Evolutionary conservation across 2,888 invertebrate genomes (phyloP).

Genomic region (Meiosimyza decipiens): DNA sequence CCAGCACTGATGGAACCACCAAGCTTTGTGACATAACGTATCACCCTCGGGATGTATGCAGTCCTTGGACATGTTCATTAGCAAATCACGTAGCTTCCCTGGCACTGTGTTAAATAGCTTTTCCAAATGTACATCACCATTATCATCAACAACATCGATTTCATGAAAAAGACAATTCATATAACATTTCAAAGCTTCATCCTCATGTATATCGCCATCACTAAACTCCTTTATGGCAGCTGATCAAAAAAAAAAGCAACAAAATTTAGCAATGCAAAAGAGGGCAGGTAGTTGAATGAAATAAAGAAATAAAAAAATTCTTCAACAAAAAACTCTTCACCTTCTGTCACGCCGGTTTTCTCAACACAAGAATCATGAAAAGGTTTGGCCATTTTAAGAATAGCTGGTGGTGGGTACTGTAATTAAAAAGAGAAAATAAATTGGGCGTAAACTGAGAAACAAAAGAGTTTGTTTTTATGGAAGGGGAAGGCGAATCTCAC

Average conservation of each 20-base stretch:
- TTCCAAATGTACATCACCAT: slow-evolving; percentile 66
- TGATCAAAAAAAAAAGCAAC: slow-evolving; percentile 36
- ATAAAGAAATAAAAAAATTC: slow-evolving; percentile 3
- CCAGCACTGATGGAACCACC: slow-evolving; percentile 66
- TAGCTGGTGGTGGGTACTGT: slow-evolving; percentile 63
- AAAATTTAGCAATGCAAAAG: slow-evolving; percentile 25
- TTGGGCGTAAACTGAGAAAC: slow-evolving; percentile 35
- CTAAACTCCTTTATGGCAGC: slow-evolving; percentile 66
- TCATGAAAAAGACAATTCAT: slow-evolving; percentile 66
- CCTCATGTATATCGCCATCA: slow-evolving; percentile 65
- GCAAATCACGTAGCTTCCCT: slow-evolving; percentile 55
- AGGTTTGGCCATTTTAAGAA: slow-evolving; percentile 59
- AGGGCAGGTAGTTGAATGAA: neutral
- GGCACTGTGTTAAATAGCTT: slow-evolving; percentile 57
- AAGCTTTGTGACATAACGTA: slow-evolving; percentile 63
- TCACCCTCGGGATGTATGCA: slow-evolving; percentile 64
- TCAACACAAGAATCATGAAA: slow-evolving; percentile 60
- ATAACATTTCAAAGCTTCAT: slow-evolving; percentile 65
- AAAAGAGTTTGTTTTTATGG: neutral
- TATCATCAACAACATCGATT: slow-evolving; percentile 62
- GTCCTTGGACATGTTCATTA: slow-evolving; percentile 58
- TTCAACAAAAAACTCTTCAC: slow-evolving; percentile 44
- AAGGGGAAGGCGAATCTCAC: slow-evolving; percentile 28
- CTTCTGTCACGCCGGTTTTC: slow-evolving; percentile 63
- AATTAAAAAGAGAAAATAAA: slow-evolving; percentile 31